Percentiles rank a stretch among this genome's conserved stretches.
These are phyloP conservation scores for Cherax destructor DNA, from an alignment of 1,140 invertebrate species.

Conservation along the genomic window DNA sequence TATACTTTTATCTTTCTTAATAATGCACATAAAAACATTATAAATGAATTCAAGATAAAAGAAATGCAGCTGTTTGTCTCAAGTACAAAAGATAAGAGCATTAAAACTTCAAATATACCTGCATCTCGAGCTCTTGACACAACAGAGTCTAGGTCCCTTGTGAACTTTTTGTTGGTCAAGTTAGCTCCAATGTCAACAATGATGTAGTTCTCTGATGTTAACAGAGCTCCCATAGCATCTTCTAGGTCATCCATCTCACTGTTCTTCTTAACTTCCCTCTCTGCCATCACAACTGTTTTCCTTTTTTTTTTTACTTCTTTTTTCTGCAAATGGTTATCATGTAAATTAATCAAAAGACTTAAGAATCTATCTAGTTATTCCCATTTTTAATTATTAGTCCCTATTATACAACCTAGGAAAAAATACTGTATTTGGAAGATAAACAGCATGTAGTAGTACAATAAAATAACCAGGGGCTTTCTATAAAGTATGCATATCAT, in stretches of 20 bases:
- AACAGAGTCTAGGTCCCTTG: conserved; percentile 93
- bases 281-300: conserved; percentile 46
- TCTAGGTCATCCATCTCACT: conserved; percentile 29
- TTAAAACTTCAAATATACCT: conserved; percentile 78
- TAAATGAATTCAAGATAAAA: no score
- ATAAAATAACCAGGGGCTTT: no score
- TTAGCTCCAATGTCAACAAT: conserved; percentile 95
- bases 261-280: conserved; percentile 38
- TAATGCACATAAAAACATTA: no score
- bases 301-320: neutral
- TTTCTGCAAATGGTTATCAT: neutral
- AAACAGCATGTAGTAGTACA: no score
- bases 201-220: conserved; percentile 84
- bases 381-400: neutral
- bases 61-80: no score
- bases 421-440: no score
- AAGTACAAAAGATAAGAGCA: neutral
- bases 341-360: neutral
- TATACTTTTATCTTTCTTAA: no score
- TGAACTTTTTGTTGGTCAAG: conserved; percentile 96
- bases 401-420: no score
- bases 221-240: conserved; percentile 45
- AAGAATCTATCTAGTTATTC: neutral
- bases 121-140: conserved; percentile 93
- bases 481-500: no score